These are phyloP conservation scores for Caranx ignobilis DNA, from an alignment of 2,113 vertebrate species.

Conservation along the genomic window DNA sequence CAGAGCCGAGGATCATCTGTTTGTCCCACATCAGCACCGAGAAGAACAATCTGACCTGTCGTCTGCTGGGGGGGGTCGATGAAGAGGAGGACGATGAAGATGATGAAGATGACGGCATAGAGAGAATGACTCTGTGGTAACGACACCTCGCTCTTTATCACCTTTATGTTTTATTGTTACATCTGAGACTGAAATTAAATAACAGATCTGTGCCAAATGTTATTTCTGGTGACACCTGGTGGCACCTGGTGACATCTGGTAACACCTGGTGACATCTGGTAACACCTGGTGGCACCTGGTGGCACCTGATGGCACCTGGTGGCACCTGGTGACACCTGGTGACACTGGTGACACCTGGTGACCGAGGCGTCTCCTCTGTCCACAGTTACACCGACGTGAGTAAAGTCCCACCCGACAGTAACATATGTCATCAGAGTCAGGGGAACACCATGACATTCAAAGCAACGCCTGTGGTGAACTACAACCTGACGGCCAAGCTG, in stretches of 20 bases:
- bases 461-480: accelerated
- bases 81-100: constrained; percentile 48
- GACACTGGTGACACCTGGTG: no score
- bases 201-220: no score
- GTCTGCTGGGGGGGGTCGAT: neutral
- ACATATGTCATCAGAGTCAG: constrained; percentile 3
- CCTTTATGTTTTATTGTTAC: no score
- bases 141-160: no score
- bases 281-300: no score
- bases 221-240: no score
- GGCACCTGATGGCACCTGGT: no score
- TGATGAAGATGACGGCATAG: constrained; percentile 5
- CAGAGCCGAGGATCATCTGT: constrained; percentile 66
- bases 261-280: no score
- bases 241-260: no score
- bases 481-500: constrained; percentile 24
- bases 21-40: constrained; percentile 41
- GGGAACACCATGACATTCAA: constrained; percentile 30
- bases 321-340: no score
- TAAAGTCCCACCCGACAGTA: accelerated
- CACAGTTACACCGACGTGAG: neutral
- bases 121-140: constrained; percentile 71
- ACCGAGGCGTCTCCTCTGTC: neutral
- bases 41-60: constrained; percentile 60
- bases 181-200: no score